These are phyloP conservation scores for Thoracochromis brauschi DNA, from an alignment of 2,113 vertebrate genomes.

Conservation along the genomic window DNA sequence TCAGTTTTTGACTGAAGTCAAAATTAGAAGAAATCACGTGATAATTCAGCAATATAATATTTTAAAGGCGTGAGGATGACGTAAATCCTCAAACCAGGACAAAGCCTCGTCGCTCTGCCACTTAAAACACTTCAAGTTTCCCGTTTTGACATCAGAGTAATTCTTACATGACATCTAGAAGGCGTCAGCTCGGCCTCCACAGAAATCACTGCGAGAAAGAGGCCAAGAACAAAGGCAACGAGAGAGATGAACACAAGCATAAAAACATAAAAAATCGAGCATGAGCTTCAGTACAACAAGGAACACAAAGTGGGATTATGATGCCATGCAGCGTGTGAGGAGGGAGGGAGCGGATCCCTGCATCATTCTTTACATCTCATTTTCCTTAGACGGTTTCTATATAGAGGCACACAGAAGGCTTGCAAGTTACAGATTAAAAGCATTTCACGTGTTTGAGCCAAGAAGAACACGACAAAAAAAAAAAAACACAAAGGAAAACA, in stretches of 20 bases:
- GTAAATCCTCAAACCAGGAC: not conserved
- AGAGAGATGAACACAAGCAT: not conserved
- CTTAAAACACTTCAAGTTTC: not conserved
- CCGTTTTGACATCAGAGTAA: not conserved
- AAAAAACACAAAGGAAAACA: not conserved
- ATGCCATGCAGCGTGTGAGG: not conserved
- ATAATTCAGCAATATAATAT: not conserved
- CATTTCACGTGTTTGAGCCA: conserved; percentile 25
- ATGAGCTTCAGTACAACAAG: not conserved
- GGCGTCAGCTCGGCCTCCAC: not conserved
- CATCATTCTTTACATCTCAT: not conserved
- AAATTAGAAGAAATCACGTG: not conserved
- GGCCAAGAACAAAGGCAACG: not conserved
- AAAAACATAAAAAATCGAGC: not conserved
- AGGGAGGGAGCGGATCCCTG: not conserved
- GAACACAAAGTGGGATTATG: not conserved
- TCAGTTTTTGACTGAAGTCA: not conserved
- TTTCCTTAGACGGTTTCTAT: not conserved
- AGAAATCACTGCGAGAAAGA: not conserved
- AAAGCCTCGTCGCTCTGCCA: not conserved
- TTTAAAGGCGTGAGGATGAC: not conserved
- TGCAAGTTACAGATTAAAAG: conserved; percentile 21
- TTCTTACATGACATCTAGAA: not conserved
- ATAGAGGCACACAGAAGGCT: conserved; percentile 49
- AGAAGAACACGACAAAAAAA: not conserved